Evolutionary conservation across 1,140 invertebrate species (phyloP), one percentile per base, ranked within the genome.

Genomic region (Hylaeus anthracinus): DNA sequence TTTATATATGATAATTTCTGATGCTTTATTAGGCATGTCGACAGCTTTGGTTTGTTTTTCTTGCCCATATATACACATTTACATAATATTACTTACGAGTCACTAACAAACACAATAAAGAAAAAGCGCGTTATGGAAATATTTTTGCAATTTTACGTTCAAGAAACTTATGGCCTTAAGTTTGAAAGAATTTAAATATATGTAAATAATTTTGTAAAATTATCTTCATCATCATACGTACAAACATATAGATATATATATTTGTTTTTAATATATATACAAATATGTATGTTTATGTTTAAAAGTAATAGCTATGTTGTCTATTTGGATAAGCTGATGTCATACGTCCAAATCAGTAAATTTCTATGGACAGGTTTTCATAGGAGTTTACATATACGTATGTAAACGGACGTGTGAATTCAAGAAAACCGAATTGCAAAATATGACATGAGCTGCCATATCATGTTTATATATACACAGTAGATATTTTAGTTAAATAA

Each of bases 371-470:
- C 71, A 61, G 45, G 15, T 74, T 61, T 43, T 64, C 14, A 77
- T 69, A 70, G 51, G 72, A 67, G 4, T 26, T 64, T 48, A 63
- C 10, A 67, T 12, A 53, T 15, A 2, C 63, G 56, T 79, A 79
- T 39, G 48, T 51, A 58, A 41, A 51, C 5, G 41, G 26, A 70
- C 58, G 74, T 12, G 8, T 58, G 39, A n/a, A 76, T 1, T 6
- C 37, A 84, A 43, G 15, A 71, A 79, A 70, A 37, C 39, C 69
- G 51, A 78, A 83, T 84, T 85, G 63, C 72, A 56, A 83, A 83
- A 72, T 85, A 56, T 75, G 55, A 81, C 37, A 72, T 72, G 67
- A 81, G 81, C 70, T 86, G 83, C 72, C 53, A 48, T 58, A 79
- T 53, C 45, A 63, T 84, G 71, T 77, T 65, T 65, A 70, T 81